Evolutionary conservation across 1,140 invertebrate genomes (phyloP).

Genomic region (Acromyrmex echinatior): DNA sequence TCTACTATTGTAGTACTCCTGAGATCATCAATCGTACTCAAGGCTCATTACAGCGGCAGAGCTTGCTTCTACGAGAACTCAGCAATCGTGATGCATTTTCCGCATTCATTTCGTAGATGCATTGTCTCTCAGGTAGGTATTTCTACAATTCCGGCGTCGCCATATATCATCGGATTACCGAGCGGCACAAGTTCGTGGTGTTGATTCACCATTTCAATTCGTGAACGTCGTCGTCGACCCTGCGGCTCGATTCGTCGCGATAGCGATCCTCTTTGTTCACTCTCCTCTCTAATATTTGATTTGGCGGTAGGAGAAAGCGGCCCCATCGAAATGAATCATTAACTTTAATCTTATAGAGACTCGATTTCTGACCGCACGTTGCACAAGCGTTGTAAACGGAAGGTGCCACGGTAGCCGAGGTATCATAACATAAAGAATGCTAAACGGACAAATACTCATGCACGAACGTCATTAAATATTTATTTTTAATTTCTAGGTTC

Average conservation of each 20-base stretch:
- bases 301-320: conserved; percentile 47
- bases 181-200: conserved; percentile 4
- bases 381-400: conserved; percentile 34
- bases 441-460: neutral
- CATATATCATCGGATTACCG: conserved; percentile 20
- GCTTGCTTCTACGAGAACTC: neutral
- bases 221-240: neutral
- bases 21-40: neutral
- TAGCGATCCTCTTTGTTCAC: conserved; percentile 8
- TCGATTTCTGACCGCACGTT: conserved; percentile 39
- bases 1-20: neutral
- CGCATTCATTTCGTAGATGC: neutral
- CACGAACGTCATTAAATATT: neutral
- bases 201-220: conserved; percentile 22
- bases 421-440: neutral
- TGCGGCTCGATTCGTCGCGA: neutral
- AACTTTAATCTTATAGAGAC: conserved; percentile 44
- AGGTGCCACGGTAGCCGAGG: neutral
- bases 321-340: conserved; percentile 49
- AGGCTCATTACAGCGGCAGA: neutral
- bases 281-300: neutral
- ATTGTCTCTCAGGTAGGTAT: neutral
- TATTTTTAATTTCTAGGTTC: neutral
- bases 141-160: conserved; percentile 8
- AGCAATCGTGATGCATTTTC: conserved; percentile 4